Percentiles rank a stretch among this genome's conserved stretches.
Conservation (phyloP, 2,888 invertebrate species). For the Apodemia mormo region DNA sequence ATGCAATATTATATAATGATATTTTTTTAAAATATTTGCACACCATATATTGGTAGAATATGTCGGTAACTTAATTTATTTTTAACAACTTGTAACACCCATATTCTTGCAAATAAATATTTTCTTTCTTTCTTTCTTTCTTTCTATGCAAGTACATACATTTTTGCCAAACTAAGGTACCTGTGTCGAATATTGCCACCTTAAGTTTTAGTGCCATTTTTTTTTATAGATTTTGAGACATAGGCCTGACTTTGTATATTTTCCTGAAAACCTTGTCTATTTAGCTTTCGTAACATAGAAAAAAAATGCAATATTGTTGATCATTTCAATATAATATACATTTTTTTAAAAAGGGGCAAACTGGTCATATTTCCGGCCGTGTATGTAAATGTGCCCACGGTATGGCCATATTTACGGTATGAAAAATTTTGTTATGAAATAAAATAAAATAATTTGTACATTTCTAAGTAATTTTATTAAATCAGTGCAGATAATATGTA, state of each 20-base stretch:
- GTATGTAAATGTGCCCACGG: slow-evolving; percentile 12
- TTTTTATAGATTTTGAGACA: slow-evolving; percentile 5
- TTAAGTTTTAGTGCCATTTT: slow-evolving; percentile 6
- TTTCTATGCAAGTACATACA: too few species aligned
- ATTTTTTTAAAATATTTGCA: too few species aligned
- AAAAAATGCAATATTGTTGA: slow-evolving; percentile 1
- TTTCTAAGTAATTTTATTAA: slow-evolving; percentile 2
- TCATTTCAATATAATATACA: not conserved
- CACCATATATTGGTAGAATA: too few species aligned
- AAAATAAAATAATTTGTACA: too few species aligned
- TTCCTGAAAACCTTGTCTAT: slow-evolving; percentile 1
- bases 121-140: too few species aligned
- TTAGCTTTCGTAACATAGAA: slow-evolving; percentile 6
- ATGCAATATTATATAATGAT: too few species aligned
- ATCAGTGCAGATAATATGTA: not conserved
- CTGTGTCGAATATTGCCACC: slow-evolving; percentile 20
- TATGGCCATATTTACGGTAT: slow-evolving; percentile 9
- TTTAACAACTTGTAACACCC: too few species aligned
- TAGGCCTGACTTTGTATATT: slow-evolving; percentile 7
- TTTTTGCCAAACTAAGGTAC: not conserved
- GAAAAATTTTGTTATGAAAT: not conserved
- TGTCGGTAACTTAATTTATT: too few species aligned
- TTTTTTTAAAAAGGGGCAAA: slow-evolving; percentile 4
- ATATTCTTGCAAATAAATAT: too few species aligned
- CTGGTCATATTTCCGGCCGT: slow-evolving; percentile 10